A percentile compares a stretch with the other conserved stretches of the same genome.
phyloP scores from a whole-genome alignment of 2,888 invertebrate species.

The Podabrus alpinus region DNA sequence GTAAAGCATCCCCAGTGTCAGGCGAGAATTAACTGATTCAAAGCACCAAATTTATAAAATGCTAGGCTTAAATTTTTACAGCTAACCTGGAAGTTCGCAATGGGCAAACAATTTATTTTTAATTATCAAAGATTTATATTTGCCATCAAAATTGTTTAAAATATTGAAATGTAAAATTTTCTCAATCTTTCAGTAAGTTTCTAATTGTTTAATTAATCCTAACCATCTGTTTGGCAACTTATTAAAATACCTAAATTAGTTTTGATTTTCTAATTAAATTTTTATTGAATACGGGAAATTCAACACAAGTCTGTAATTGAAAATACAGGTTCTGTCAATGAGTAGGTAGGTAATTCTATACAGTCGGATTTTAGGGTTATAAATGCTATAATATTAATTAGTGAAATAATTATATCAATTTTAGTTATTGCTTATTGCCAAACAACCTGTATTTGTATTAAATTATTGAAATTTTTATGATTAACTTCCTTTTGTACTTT shows the following conservation, averaged over 20 bases:
- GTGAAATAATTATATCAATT: neutral
- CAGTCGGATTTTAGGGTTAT: neutral
- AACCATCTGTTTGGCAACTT: neutral
- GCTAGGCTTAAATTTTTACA: neutral
- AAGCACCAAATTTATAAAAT: neutral
- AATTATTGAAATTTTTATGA: neutral
- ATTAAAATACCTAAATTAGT: neutral
- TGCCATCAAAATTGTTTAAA: neutral
- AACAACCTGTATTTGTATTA: neutral
- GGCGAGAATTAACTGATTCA: neutral
- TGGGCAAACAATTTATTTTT: neutral
- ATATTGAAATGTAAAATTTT: neutral
- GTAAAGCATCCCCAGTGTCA: neutral
- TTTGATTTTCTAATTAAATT: neutral
- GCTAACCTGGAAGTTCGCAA: neutral
- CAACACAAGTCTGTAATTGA: neutral
- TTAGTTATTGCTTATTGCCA: neutral
- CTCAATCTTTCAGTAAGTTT: neutral
- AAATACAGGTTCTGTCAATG: neutral
- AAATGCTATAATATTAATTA: neutral
- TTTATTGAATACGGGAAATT: neutral
- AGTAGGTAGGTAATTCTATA: neutral
- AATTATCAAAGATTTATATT: neutral
- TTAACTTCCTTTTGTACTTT: neutral
- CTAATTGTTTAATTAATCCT: neutral